A percentile compares a stretch with the other conserved stretches of the same genome.
phyloP scores from a whole-genome alignment of 2,888 invertebrate genomes.

The Eustalomyia histrio region DNA sequence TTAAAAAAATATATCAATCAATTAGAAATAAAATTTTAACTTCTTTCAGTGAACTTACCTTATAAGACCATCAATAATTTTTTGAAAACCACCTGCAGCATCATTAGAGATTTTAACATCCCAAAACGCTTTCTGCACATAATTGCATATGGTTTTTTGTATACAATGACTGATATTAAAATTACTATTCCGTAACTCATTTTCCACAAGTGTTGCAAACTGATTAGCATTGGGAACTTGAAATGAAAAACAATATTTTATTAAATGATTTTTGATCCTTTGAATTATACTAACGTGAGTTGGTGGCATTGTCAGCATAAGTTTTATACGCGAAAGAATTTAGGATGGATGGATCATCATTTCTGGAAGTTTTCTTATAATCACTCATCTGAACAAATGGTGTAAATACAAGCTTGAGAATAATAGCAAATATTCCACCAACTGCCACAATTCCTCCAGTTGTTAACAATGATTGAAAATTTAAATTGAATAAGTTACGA shows the following conservation, averaged over 20 bases:
- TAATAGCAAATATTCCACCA: slow-evolving; percentile 75
- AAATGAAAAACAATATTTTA: neutral
- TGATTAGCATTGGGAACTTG: slow-evolving; percentile 72
- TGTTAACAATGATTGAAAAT: slow-evolving; percentile 81
- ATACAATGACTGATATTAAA: slow-evolving; percentile 83
- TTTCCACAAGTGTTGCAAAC: slow-evolving; percentile 80
- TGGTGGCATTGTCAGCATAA: neutral
- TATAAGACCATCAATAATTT: slow-evolving; percentile 80
- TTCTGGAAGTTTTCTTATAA: slow-evolving; percentile 49
- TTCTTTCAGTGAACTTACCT: slow-evolving; percentile 73
- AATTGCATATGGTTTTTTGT: slow-evolving; percentile 82
- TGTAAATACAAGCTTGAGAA: slow-evolving; percentile 70
- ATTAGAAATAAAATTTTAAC: neutral
- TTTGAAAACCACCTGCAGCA: slow-evolving; percentile 78
- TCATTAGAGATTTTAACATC: slow-evolving; percentile 71
- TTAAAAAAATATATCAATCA: neutral
- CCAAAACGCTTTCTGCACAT: slow-evolving; percentile 78
- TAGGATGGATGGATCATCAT: slow-evolving; percentile 9
- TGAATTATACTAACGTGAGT: neutral
- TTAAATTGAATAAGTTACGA: slow-evolving; percentile 81
- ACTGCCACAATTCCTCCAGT: slow-evolving; percentile 81
- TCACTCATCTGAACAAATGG: slow-evolving; percentile 58
- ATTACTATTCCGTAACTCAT: slow-evolving; percentile 81
- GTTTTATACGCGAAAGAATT: slow-evolving; percentile 27
- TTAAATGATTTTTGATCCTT: slow-evolving; percentile 7